phyloP scores from a whole-genome alignment of 2,797 vertebrate species.

The Nannoperca obscura region DNA sequence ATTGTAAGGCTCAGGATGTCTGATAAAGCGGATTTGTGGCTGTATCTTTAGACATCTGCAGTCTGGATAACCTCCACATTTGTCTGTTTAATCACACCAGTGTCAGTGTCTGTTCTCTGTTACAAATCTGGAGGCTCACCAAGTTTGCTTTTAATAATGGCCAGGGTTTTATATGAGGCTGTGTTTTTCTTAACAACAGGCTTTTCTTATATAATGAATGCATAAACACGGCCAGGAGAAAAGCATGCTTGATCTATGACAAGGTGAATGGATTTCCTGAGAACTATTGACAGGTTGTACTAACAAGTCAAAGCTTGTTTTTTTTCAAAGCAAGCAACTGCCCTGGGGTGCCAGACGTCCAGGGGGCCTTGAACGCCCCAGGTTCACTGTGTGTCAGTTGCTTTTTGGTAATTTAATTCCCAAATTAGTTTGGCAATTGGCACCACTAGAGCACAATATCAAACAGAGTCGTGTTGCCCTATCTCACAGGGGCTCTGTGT shows the following conservation, averaged over 20 bases:
- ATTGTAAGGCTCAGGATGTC: conserved; percentile 22
- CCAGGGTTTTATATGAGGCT: neutral
- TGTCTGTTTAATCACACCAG: conserved; percentile 36
- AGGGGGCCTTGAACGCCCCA: neutral
- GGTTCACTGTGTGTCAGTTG: neutral
- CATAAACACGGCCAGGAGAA: conserved; percentile 67
- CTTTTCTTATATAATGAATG: conserved; percentile 70
- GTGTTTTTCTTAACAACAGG: conserved; percentile 22
- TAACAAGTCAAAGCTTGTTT: conserved; percentile 68
- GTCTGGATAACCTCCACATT: conserved; percentile 53
- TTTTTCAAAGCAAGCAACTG: neutral
- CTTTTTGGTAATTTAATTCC: neutral
- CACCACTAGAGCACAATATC: neutral
- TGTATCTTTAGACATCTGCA: conserved; percentile 41
- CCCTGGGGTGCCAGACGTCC: too few relatives aligned
- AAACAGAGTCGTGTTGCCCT: neutral
- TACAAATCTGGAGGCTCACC: conserved; percentile 18
- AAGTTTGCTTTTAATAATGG: neutral
- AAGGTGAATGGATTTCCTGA: conserved; percentile 79
- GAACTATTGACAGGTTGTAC: conserved; percentile 78
- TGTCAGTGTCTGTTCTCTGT: conserved; percentile 30
- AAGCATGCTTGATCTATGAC: conserved; percentile 70
- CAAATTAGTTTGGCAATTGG: neutral
- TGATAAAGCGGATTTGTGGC: conserved; percentile 55
- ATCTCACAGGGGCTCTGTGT: neutral